These are phyloP conservation scores for Berghia stephanieae DNA, from an alignment of 1,140 invertebrate genomes.

Conservation along the genomic window DNA sequence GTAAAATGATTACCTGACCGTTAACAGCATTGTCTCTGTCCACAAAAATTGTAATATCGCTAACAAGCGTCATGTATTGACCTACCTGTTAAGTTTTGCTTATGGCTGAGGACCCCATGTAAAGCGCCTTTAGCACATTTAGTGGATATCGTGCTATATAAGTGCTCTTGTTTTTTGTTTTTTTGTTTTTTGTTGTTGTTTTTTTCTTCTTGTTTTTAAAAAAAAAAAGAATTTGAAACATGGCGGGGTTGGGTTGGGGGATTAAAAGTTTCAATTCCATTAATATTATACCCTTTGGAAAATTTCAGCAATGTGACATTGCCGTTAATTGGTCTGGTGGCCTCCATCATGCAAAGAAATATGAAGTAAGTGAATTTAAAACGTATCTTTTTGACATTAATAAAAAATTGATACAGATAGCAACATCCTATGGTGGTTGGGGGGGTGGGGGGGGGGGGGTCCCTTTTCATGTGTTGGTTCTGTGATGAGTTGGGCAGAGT, in stretches of 20 bases:
- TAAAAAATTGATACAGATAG: background rate
- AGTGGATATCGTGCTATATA: too few species aligned
- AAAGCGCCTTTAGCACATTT: too few species aligned
- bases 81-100: too few species aligned
- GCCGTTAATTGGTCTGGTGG: conserved; percentile 99
- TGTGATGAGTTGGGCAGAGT: background rate
- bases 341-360: conserved; percentile 94
- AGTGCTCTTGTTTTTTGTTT: too few species aligned
- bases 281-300: conserved; percentile 20
- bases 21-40: too few species aligned
- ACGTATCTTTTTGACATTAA: background rate
- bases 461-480: too few species aligned
- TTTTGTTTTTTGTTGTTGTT: too few species aligned
- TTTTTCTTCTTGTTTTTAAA: background rate
- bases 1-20: too few species aligned
- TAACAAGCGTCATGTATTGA: too few species aligned
- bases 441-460: too few species aligned
- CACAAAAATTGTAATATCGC: too few species aligned
- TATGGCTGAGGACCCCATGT: too few species aligned
- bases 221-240: background rate
- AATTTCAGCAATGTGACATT: conserved; percentile 80
- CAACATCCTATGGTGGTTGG: background rate
- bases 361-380: conserved; percentile 49
- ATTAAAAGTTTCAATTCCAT: background rate
- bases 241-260: background rate